Percentiles rank a stretch among this genome's conserved stretches.
These are phyloP conservation scores for Lepisosteus osseus DNA, from an alignment of 2,113 vertebrate genomes.

Conservation along the genomic window DNA sequence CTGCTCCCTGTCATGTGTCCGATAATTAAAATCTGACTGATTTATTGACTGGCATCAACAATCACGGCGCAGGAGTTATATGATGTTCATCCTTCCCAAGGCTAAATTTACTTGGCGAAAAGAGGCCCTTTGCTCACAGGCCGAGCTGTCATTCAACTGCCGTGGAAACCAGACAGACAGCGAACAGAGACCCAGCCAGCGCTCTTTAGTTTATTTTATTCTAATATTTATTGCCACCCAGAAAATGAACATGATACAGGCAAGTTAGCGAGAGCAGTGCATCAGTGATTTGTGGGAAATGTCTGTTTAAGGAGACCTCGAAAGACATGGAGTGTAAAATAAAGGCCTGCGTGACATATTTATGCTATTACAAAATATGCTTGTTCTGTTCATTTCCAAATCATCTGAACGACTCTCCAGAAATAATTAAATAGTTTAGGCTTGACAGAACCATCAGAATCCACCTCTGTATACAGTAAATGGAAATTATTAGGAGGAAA, in stretches of 20 bases:
- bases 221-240: conserved; percentile 79
- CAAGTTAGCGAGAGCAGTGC: conserved; percentile 57
- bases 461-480: no score
- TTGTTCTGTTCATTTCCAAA: conserved; percentile 21
- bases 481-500: no score
- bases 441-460: neutral
- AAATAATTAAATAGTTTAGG: conserved; percentile 1
- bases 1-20: conserved; percentile 75
- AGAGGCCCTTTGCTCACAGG: conserved; percentile 57
- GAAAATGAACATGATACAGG: conserved; percentile 76
- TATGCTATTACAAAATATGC: conserved; percentile 17
- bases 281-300: conserved; percentile 60
- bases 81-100: conserved; percentile 75
- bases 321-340: conserved; percentile 52
- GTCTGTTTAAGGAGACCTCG: conserved; percentile 52
- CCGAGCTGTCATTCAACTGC: conserved; percentile 78
- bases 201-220: conserved; percentile 76
- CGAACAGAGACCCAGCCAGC: conserved; percentile 72
- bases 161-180: conserved; percentile 72
- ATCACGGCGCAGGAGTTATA: conserved; percentile 66
- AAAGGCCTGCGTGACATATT: conserved; percentile 36
- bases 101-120: conserved; percentile 78
- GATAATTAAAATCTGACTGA: conserved; percentile 88
- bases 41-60: conserved; percentile 79
- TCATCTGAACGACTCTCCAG: conserved; percentile 14